Evolutionary conservation across 37 sponge, comb jelly and placozoan species (phyloP).

Genomic region (Spongia lamella): DNA sequence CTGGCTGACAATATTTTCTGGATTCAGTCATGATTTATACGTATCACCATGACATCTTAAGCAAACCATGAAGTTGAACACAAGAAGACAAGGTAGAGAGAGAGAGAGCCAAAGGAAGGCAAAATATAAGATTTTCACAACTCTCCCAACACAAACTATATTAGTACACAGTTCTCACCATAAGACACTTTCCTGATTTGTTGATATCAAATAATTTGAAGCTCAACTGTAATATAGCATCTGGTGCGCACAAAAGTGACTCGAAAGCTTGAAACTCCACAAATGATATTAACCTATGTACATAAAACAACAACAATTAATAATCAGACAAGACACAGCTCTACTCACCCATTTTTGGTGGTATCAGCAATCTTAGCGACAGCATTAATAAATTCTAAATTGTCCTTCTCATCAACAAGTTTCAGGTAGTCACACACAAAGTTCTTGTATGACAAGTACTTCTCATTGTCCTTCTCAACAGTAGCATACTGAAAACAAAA

Average conservation of each 20-base stretch:
- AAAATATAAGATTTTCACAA: no score
- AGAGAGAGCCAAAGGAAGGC: no score
- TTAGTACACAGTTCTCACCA: conserved; percentile 59
- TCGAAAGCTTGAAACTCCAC: conserved; percentile 84
- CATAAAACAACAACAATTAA: no score
- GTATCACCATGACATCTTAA: no score
- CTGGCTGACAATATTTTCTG: no score
- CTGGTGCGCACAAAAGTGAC: conserved; percentile 64
- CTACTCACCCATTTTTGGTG: conserved; percentile 56
- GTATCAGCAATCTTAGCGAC: conserved; percentile 66
- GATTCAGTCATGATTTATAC: no score
- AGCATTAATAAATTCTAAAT: conserved; percentile 30
- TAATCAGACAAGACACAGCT: no score
- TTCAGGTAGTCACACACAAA: conserved; percentile 76
- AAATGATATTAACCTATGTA: conserved; percentile 69
- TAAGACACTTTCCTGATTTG: conserved; percentile 64
- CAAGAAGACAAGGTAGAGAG: no score
- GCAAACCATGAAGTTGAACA: no score
- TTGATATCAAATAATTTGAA: conserved; percentile 83
- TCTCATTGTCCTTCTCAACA: conserved; percentile 55
- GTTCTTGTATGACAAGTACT: conserved; percentile 70
- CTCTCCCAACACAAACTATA: no score
- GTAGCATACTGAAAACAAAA: conserved; percentile 74
- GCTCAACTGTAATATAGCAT: conserved; percentile 63
- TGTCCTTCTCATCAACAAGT: conserved; percentile 28